These are phyloP conservation scores for Distichodus sexfasciatus DNA, from an alignment of 2,797 vertebrate genomes.

Conservation along the genomic window DNA sequence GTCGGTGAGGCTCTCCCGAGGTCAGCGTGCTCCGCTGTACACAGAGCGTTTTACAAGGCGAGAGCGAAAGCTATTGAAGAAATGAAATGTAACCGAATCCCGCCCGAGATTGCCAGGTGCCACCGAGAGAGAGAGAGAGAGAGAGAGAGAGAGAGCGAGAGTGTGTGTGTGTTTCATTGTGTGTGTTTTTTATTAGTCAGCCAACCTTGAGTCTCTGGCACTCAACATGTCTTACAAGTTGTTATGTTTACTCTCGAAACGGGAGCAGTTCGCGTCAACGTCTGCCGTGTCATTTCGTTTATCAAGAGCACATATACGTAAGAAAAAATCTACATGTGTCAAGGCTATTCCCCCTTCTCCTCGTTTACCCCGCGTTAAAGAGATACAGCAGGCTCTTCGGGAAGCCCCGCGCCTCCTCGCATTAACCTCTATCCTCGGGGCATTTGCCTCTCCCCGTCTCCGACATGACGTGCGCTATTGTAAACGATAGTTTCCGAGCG, in stretches of 20 bases:
- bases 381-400: conserved; percentile 43
- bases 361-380: conserved; percentile 55
- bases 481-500: conserved; percentile 53
- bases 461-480: conserved; percentile 52
- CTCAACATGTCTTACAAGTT: conserved; percentile 48
- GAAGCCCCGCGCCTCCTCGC: conserved; percentile 41
- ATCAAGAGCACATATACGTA: conserved; percentile 57
- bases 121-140: conserved; percentile 34
- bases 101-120: conserved; percentile 62
- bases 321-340: conserved; percentile 54
- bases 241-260: conserved; percentile 47
- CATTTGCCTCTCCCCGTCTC: conserved; percentile 53
- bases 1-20: conserved; percentile 71
- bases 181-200: conserved; percentile 61
- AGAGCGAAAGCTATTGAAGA: conserved; percentile 61
- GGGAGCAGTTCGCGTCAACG: conserved; percentile 39
- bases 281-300: conserved; percentile 57
- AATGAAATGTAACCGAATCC: conserved; percentile 70
- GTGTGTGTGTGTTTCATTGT: conserved; percentile 56
- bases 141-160: background rate
- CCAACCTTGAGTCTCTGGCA: conserved; percentile 56
- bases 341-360: conserved; percentile 52
- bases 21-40: conserved; percentile 73
- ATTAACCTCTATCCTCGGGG: conserved; percentile 62
- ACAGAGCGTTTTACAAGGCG: conserved; percentile 72